Conservation (phyloP, 2,888 invertebrate genomes). For the Tipula confusa region DNA sequence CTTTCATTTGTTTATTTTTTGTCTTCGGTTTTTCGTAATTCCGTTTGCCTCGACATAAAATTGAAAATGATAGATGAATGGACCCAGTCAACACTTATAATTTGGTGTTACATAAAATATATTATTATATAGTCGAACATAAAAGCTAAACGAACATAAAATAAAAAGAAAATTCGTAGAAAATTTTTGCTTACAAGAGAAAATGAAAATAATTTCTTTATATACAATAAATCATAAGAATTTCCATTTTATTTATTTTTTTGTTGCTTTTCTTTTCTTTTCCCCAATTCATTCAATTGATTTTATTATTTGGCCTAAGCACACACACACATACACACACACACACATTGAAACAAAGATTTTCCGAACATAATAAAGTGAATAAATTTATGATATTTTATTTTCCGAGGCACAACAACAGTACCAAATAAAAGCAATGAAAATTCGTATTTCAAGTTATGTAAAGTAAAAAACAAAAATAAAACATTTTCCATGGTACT, state of each 20-base stretch:
- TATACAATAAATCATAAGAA: not conserved
- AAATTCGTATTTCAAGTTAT: not conserved
- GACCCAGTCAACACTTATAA: not conserved
- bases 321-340: not conserved
- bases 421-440: not conserved
- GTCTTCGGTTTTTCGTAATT: too few species aligned
- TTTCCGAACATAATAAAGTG: not conserved
- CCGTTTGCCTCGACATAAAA: not conserved
- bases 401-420: not conserved
- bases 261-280: too few species aligned
- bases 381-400: not conserved
- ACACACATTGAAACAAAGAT: not conserved
- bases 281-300: not conserved
- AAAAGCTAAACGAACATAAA: not conserved
- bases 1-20: not conserved
- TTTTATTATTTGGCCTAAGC: not conserved
- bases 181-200: not conserved
- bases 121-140: not conserved
- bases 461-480: not conserved
- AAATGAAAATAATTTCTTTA: not conserved
- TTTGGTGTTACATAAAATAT: not conserved
- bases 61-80: constrained; percentile 25
- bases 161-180: too few species aligned
- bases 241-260: not conserved
- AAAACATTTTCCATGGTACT: not conserved